These are phyloP conservation scores for Apis laboriosa DNA, from an alignment of 1,140 invertebrate species.

Conservation along the genomic window DNA sequence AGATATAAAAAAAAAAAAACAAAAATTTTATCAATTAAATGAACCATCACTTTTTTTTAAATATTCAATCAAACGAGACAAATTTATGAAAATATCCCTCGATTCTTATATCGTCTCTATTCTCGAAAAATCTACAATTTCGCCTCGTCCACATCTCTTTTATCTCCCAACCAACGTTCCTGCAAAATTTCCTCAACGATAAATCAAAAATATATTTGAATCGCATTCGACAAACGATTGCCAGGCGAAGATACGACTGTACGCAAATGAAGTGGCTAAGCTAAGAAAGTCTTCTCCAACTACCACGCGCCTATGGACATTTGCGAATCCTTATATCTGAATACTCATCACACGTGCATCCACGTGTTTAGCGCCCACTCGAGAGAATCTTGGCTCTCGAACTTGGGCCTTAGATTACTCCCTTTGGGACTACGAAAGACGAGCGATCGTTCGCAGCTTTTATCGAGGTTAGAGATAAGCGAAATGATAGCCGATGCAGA, in stretches of 20 bases:
- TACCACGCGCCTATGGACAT: slow-evolving; percentile 18
- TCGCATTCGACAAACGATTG: slow-evolving; percentile 17
- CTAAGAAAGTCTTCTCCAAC: neutral
- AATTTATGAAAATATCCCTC: too few species aligned
- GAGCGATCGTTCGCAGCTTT: neutral
- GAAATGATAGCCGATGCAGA: neutral
- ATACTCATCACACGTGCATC: neutral
- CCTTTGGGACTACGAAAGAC: slow-evolving; percentile 44
- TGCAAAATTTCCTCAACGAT: neutral
- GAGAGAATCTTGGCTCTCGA: slow-evolving; percentile 48
- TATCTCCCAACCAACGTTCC: neutral
- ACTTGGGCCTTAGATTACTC: neutral
- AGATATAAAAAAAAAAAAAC: too few species aligned
- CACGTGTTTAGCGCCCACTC: slow-evolving; percentile 60
- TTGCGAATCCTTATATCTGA: neutral
- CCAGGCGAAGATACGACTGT: slow-evolving; percentile 5
- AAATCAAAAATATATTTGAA: neutral
- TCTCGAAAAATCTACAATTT: neutral
- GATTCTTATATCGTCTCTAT: too few species aligned
- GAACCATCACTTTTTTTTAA: too few species aligned
- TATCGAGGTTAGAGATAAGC: slow-evolving; percentile 6
- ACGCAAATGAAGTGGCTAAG: slow-evolving; percentile 12
- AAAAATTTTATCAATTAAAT: too few species aligned
- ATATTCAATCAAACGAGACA: too few species aligned
- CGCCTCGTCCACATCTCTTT: too few species aligned